Percentiles rank a stretch among this genome's conserved stretches.
These are phyloP conservation scores for Tetranychus piercei DNA, from an alignment of 2,888 invertebrate species.

Conservation along the genomic window DNA sequence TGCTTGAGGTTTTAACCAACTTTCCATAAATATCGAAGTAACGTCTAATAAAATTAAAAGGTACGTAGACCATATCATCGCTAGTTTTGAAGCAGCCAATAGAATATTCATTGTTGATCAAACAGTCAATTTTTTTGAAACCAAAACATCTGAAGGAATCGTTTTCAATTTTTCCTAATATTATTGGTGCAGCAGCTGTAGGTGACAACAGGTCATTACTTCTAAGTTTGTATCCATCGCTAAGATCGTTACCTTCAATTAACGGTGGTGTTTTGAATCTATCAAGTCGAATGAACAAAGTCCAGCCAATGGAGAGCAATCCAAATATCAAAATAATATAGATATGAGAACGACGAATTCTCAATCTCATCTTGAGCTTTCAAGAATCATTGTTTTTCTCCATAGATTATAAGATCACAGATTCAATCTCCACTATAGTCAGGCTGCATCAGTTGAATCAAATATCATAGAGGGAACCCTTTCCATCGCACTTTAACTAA, in stretches of 20 bases:
- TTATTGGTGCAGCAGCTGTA: too few relatives aligned
- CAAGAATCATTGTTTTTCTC: too few relatives aligned
- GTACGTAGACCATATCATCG: conserved; percentile 69
- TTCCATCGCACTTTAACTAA: too few relatives aligned
- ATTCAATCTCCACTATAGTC: too few relatives aligned
- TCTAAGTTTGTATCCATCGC: too few relatives aligned
- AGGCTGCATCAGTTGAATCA: too few relatives aligned
- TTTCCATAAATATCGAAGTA: conserved; percentile 87
- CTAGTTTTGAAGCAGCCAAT: conserved; percentile 59
- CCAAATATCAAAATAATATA: neutral
- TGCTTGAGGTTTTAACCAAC: conserved; percentile 43
- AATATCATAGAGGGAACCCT: too few relatives aligned
- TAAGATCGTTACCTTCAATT: too few relatives aligned
- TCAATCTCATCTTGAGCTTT: neutral
- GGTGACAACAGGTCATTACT: too few relatives aligned
- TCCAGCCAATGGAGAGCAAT: neutral
- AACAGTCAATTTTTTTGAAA: conserved; percentile 38
- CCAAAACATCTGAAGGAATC: neutral
- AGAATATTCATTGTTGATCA: conserved; percentile 68
- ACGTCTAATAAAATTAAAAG: conserved; percentile 74
- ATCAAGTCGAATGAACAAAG: neutral
- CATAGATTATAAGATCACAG: too few relatives aligned
- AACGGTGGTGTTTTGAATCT: neutral
- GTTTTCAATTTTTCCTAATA: too few relatives aligned
- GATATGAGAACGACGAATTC: neutral